Base-by-base conservation (phyloP, 2,888 invertebrate species). In the Spicauda simplicius region DNA sequence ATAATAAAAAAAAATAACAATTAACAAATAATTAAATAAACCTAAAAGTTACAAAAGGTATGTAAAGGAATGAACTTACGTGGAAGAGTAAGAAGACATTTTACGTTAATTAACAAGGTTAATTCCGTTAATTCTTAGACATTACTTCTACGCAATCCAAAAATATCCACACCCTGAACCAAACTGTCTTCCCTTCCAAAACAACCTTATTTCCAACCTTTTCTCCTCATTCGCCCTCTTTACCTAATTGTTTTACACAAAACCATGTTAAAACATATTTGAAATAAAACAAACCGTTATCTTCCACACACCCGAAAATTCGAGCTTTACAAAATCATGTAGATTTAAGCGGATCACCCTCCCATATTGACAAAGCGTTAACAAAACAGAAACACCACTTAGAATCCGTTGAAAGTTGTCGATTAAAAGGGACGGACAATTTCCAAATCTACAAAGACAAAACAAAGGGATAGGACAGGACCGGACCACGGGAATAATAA, bases 401-500 rank as follows among this genome's bases (percentile, higher is more conserved):
- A 74, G 71, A 71, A 72, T 69, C 69, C 65, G 62, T 64, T 77
- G 64, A 65, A 65, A 83, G 78, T 80, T 79, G 80, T 80, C 81
- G 77, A 82, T 85, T 81, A 80, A 79, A 77, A 75, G 77, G 80
- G 78, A 71, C 76, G 73, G 77, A 83, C 82, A 86, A 86, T 87
- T 83, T 83, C 76, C 77, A 76, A 86, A 87, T 84, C 81, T 79
- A 79, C 80, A 80, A 82, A 74, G 80, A 81, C 79, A 81, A 84
- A 85, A 88, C 89, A 88, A 86, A 84, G 80, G 84, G 76, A 19
- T 18, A 14, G 74, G 69, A 72, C 70, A 54, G 59, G 59, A 68
- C 73, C 71, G 76, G 74, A 73, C 78, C 77, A 77, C 80, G 80
- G 79, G 79, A 84, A 84, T 85, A 83, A 87, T 86, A 85, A 84